These are phyloP conservation scores for human DNA, from an alignment of 2,113 vertebrate genomes.

Conservation along the genomic window DNA sequence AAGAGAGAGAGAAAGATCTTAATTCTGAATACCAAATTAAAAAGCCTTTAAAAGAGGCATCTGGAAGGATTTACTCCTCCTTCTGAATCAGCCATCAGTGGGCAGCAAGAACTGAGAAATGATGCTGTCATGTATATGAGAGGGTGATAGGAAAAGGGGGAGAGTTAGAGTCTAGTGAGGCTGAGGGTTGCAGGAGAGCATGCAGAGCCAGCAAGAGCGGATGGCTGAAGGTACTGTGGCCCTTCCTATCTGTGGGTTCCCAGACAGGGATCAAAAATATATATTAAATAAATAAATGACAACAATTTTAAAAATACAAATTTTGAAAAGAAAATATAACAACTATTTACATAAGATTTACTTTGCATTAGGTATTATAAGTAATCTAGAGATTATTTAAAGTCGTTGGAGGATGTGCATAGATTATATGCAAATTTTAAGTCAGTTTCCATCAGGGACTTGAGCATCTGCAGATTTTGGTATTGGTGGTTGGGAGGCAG, in stretches of 20 bases:
- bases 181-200: not conserved
- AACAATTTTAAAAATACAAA: not conserved
- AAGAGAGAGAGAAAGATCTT: not conserved
- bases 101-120: not conserved
- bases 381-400: not conserved
- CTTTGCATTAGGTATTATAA: not conserved
- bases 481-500: not conserved
- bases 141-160: not conserved
- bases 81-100: not conserved
- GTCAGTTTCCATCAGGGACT: not conserved
- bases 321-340: not conserved
- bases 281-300: not conserved
- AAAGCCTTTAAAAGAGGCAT: not conserved
- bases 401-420: not conserved
- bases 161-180: not conserved
- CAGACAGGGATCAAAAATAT: not conserved
- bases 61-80: constrained; percentile 22
- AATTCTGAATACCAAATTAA: constrained; percentile 40
- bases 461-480: not conserved
- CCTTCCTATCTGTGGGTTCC: not conserved
- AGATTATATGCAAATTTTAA: not conserved
- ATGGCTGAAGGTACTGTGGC: not conserved
- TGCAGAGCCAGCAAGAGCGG: not conserved
- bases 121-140: not conserved
- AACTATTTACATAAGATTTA: not conserved